These are phyloP conservation scores for Acinonyx jubatus DNA, from an alignment of 2,113 vertebrate genomes.

Conservation along the genomic window DNA sequence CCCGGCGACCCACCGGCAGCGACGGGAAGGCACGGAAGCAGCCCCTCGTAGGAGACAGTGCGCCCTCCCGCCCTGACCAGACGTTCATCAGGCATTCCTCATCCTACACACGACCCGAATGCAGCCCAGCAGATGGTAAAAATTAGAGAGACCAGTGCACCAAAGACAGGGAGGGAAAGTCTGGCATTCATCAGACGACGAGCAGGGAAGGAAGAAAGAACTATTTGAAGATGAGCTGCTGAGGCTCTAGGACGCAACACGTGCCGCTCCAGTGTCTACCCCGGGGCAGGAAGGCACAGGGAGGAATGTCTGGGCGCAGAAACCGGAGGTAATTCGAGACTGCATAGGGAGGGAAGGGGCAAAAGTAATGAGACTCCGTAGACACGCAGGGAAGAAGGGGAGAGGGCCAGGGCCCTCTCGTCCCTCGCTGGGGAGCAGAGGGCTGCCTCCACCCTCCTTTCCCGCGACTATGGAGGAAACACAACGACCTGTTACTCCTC, in stretches of 20 bases:
- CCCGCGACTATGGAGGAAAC: fast-evolving
- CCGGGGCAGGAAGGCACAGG: background rate
- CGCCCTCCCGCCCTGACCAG: fast-evolving
- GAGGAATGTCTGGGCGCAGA: background rate
- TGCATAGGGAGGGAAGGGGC: background rate
- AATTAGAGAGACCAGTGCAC: background rate
- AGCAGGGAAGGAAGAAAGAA: background rate
- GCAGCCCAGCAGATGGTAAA: background rate
- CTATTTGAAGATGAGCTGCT: background rate
- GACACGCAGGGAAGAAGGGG: fast-evolving
- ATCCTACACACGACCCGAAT: background rate
- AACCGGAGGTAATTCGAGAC: fast-evolving
- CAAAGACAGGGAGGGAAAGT: background rate
- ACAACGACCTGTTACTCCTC: background rate
- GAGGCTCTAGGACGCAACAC: background rate
- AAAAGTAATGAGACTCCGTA: background rate
- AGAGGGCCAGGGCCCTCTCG: fast-evolving
- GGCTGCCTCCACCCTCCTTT: background rate
- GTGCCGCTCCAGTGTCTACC: fast-evolving
- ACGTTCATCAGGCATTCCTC: background rate
- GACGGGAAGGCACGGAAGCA: background rate
- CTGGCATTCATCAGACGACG: background rate
- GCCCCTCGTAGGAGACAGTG: fast-evolving
- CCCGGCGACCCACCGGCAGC: background rate
- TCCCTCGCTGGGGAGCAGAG: background rate